These are phyloP conservation scores for Botia kubotai DNA, from an alignment of 2,797 vertebrate species.

Conservation along the genomic window DNA sequence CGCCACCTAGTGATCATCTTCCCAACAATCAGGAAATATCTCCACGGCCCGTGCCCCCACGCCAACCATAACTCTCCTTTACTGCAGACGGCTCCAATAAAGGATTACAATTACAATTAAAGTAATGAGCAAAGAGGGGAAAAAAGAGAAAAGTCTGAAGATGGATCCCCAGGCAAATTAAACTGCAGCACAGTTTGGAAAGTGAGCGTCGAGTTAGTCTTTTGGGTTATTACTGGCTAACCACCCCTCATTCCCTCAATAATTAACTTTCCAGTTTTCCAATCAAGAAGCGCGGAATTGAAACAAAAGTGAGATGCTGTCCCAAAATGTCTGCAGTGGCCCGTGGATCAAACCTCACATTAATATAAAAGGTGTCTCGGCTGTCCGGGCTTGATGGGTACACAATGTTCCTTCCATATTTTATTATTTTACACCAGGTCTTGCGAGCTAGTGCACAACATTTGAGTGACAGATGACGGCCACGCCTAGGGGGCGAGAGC, in stretches of 20 bases:
- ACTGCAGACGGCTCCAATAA: slow-evolving; percentile 84
- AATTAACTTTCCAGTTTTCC: slow-evolving; percentile 75
- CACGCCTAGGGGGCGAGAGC: slow-evolving; percentile 56
- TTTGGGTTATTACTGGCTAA: slow-evolving; percentile 71
- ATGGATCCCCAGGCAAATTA: slow-evolving; percentile 79
- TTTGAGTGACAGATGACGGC: slow-evolving; percentile 74
- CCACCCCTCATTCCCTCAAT: slow-evolving; percentile 72
- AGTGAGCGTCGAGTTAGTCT: slow-evolving; percentile 73
- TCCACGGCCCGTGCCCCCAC: slow-evolving; percentile 75
- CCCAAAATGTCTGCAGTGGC: slow-evolving; percentile 22
- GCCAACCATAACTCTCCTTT: slow-evolving; percentile 82
- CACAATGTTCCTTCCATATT: slow-evolving; percentile 65
- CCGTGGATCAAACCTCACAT: slow-evolving; percentile 21
- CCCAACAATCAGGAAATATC: slow-evolving; percentile 85
- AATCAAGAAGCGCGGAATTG: slow-evolving; percentile 73
- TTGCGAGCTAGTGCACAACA: slow-evolving; percentile 56
- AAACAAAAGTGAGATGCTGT: slow-evolving; percentile 54
- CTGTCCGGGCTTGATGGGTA: slow-evolving; percentile 56
- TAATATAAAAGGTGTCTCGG: slow-evolving; percentile 47
- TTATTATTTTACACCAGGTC: slow-evolving; percentile 60
- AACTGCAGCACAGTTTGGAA: slow-evolving; percentile 78
- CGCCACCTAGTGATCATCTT: slow-evolving; percentile 84
- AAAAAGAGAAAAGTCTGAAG: slow-evolving; percentile 75
- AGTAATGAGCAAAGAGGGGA: slow-evolving; percentile 82
- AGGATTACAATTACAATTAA: slow-evolving; percentile 86